Conservation (phyloP, 1,140 invertebrate species). For the Drosophila tristis region DNA sequence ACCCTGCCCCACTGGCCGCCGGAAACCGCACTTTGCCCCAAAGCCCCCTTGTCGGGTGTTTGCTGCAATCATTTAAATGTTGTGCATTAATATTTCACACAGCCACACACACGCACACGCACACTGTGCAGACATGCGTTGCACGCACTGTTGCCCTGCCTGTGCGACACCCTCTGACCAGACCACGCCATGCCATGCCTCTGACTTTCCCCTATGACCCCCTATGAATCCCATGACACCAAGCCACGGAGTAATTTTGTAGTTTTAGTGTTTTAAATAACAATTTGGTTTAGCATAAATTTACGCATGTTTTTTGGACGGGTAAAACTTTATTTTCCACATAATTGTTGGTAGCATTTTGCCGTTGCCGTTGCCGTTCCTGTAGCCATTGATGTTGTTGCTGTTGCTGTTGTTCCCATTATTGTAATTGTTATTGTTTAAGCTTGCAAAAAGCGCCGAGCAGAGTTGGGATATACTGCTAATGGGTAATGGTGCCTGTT, state of each 20-base stretch:
- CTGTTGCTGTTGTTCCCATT: constrained; percentile 49
- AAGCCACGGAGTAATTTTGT: constrained; percentile 4
- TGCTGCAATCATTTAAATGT: constrained; percentile 79
- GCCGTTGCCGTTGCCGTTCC: constrained; percentile 29
- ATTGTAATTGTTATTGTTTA: constrained; percentile 69
- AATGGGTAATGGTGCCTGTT: constrained; percentile 34
- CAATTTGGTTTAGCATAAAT: constrained; percentile 79
- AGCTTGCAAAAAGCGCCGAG: not conserved
- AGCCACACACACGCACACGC: constrained; percentile 30
- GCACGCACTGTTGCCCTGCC: constrained; percentile 26
- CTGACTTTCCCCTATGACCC: constrained; percentile 6
- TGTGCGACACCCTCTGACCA: not conserved
- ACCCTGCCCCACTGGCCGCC: not conserved
- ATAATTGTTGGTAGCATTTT: constrained; percentile 48
- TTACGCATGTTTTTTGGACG: constrained; percentile 63
- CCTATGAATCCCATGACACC: not conserved
- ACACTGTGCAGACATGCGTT: not conserved
- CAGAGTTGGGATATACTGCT: not conserved
- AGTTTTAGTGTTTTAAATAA: constrained; percentile 79
- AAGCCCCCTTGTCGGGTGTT: not conserved
- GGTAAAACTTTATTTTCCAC: constrained; percentile 37
- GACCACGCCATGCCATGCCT: not conserved
- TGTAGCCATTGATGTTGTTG: constrained; percentile 31
- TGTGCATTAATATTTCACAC: constrained; percentile 77
- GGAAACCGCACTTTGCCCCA: constrained; percentile 15